Conservation (phyloP, 2,888 invertebrate genomes). For the Troilus luridus region DNA sequence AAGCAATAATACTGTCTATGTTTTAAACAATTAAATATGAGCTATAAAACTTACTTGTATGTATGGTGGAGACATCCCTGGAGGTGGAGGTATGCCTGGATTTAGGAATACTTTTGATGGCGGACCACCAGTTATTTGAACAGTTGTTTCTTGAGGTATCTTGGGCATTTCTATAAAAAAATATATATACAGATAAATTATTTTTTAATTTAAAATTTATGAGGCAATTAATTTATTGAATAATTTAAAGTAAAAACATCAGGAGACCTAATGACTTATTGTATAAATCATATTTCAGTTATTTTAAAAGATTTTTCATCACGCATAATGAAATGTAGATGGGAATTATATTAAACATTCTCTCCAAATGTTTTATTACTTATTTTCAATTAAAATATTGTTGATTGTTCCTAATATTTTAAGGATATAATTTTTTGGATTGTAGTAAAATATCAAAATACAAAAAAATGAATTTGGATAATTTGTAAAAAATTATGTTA, state of each 20-base stretch:
- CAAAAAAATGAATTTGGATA: no score
- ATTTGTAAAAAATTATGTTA: no score
- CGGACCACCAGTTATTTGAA: constrained; percentile 64
- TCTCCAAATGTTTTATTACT: neutral
- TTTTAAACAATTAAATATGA: neutral
- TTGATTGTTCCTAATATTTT: neutral
- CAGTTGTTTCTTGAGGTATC: constrained; percentile 62
- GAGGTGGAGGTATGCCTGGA: constrained; percentile 63
- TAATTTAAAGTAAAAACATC: neutral
- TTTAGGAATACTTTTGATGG: constrained; percentile 62
- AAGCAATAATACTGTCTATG: no score
- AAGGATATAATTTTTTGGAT: no score
- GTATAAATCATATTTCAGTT: neutral
- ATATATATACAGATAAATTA: neutral
- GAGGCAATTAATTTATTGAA: neutral
- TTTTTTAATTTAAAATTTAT: neutral
- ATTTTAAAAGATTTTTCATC: no score
- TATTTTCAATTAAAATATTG: neutral
- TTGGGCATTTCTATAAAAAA: constrained; percentile 63
- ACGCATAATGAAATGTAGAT: neutral
- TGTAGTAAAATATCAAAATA: no score
- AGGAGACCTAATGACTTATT: neutral
- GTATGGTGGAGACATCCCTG: constrained; percentile 66
- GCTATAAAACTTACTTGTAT: constrained; percentile 68
- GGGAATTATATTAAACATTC: no score